Base-by-base conservation (phyloP, 2,888 invertebrate species). In the Rhagonycha lutea region DNA sequence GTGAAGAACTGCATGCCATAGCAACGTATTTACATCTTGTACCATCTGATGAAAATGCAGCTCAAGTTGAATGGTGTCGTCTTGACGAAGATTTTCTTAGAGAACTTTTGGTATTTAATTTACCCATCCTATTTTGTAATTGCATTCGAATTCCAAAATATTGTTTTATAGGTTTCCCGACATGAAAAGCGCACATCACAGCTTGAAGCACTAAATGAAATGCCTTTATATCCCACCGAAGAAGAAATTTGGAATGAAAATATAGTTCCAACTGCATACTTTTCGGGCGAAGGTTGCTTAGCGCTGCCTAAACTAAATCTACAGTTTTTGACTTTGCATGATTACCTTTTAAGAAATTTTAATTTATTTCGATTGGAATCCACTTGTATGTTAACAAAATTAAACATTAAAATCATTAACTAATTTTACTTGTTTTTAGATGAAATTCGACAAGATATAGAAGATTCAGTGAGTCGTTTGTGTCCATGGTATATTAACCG, bases 181-280 rank as follows among this genome's bases (percentile, higher is more conserved):
- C 97, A 98, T 86, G 97, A 98, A 86, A 91, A 94, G 61, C 91
- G 97, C 69, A 92, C 94, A 47, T 98, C 98, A 0, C 98, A 99
- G 85, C 88, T 99, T 72, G 97, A 98, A 85, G 95, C 96, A 73
- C 89, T 99, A 11, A 99, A 99, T 87, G 95, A 97, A 82, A 98
- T 99, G 97, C 99, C 99, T 0, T 90, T 99, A 0, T 99, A 99
- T 86, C 99, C 99, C 0, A 99, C 98, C 0, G 99, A 99, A 87
- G 94, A 96, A 76, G 94, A 99, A 3, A 97, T 99, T 82, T 99
- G 99, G 99, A 97, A 99, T 88, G 98, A 99, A 87, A 98, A 99
- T 86, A 93, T 99, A 63, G 99, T 99, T 0, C 99, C 99, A 0
- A 96, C 97, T 0, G 98, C 99, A 84, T 98, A 98, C 86, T 99